Evolutionary conservation across 2,113 vertebrate genomes (phyloP), one percentile per base, ranked within the genome.

Genomic region (Okapia johnstoni): DNA sequence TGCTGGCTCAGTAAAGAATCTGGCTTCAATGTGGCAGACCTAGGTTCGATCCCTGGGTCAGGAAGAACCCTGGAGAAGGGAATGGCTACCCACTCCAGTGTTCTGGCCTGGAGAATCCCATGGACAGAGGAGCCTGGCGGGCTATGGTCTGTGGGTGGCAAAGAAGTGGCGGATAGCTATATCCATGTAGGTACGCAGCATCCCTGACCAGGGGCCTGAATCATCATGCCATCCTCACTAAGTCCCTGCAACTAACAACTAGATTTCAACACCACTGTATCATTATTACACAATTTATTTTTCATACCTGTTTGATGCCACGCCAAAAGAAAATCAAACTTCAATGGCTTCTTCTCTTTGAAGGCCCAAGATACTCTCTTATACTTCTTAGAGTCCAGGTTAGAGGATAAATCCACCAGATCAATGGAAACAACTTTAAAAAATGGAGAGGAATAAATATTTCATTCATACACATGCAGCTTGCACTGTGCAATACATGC

Each of bases 271-370:
- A 76, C 88, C 50, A 63, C 1, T 60, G 25, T 43, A 63, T 21
- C 60, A 0, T 12, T 36, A 46, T 57, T 92, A 52, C 79, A 40
- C 2, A 19, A 40, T 60, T 60, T 84, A 13, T 52, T 95, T 17
- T 97, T 48, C 88, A 95, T 98, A 99, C 99, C 99, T 99, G 98
- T 66, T 79, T 87, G 97, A 97, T 98, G 83, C 99, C 99, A 99
- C 33, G 99, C 98, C 94, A 99, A 55, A 30, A 99, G 98, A 80
- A 99, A 99, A 98, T 99, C 99, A 63, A 98, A 99, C 88, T 98
- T 98, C 92, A 99, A 96, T 16, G 98, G 99, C 33, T 99, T 99
- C 95, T 99, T 99, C 90, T 99, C 99, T 93, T 90, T 99, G 96
- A 99, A 98, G 89, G 99, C 98, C 98, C 99, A 99, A 66, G 99